phyloP scores from a whole-genome alignment of 2,113 vertebrate genomes.

The Odocoileus virginianus region DNA sequence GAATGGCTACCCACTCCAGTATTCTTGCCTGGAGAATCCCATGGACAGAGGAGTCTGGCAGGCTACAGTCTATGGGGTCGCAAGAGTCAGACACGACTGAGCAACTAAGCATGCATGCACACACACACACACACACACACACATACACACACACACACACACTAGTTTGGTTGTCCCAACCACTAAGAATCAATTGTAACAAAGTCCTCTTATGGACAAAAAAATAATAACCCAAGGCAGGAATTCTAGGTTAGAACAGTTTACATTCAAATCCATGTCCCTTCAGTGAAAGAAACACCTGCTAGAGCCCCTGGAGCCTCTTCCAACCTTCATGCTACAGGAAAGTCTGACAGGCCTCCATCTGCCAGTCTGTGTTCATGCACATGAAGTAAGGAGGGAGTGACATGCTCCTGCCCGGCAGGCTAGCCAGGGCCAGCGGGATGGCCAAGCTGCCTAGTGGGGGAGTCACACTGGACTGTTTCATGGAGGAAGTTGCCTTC shows the following conservation, averaged over 20 bases:
- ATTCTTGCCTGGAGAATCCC: not conserved
- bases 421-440: not conserved
- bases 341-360: not conserved
- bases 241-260: not conserved
- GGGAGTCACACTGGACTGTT: not conserved
- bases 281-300: constrained; percentile 15
- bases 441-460: not conserved
- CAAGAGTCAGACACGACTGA: not conserved
- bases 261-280: constrained; percentile 9
- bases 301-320: not conserved
- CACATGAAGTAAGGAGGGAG: not conserved
- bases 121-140: rapidly evolving
- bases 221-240: constrained; percentile 10
- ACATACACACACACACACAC: not conserved
- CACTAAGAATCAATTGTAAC: not conserved
- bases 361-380: not conserved
- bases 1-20: not conserved
- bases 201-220: not conserved
- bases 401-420: not conserved
- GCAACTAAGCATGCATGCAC: rapidly evolving
- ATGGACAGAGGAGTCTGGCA: not conserved
- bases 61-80: not conserved
- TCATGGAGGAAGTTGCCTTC: not conserved
- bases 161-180: not conserved
- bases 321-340: constrained; percentile 27